A percentile compares a stretch with the other conserved stretches of the same genome.
phyloP scores from a whole-genome alignment of 2,113 vertebrate species.

The Merops nubicus region DNA sequence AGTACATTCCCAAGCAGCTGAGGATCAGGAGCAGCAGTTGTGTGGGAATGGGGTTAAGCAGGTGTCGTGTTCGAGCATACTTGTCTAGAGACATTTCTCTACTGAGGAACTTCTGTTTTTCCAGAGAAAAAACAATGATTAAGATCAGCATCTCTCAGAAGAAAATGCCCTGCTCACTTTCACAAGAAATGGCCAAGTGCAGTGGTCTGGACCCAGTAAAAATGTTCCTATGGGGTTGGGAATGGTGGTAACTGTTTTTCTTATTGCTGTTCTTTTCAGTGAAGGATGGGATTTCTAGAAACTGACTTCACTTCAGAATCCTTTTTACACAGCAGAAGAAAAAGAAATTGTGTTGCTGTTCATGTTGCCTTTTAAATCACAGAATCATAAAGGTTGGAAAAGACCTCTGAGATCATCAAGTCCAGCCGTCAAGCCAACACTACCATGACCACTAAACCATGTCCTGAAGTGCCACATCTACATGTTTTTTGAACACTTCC shows the following conservation, averaged over 20 bases:
- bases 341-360: neutral
- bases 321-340: neutral
- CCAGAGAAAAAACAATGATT: neutral
- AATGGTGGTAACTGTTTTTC: neutral
- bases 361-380: neutral
- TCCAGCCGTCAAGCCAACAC: too few species aligned
- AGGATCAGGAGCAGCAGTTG: neutral
- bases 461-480: too few species aligned
- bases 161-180: neutral
- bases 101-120: neutral
- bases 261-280: conserved; percentile 36
- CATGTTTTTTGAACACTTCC: too few species aligned
- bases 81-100: neutral
- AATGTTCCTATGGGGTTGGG: neutral
- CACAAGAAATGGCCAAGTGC: neutral
- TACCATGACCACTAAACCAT: too few species aligned
- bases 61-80: neutral
- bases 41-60: neutral
- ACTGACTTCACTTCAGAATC: neutral
- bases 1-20: neutral
- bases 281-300: neutral
- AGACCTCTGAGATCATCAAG: too few species aligned
- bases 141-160: neutral
- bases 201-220: neutral
- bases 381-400: too few species aligned